These are phyloP conservation scores for Reticulitermes speratus DNA, from an alignment of 1,140 invertebrate genomes.

Conservation along the genomic window DNA sequence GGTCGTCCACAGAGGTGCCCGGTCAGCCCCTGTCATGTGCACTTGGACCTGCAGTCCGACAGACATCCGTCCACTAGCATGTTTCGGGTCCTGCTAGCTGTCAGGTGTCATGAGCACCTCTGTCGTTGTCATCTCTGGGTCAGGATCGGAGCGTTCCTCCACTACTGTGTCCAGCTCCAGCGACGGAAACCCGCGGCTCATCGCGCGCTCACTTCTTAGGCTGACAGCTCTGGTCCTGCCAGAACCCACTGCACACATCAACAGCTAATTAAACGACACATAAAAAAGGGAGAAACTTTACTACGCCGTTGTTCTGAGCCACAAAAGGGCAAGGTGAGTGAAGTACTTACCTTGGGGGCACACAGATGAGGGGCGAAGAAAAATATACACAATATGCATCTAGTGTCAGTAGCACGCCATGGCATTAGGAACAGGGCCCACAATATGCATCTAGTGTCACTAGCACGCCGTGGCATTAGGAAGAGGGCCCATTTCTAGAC, in stretches of 20 bases:
- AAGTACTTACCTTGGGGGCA: too few species aligned
- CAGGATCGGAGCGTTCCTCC: conserved; percentile 73
- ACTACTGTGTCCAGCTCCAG: conserved; percentile 77
- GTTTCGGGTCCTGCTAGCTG: conserved; percentile 33
- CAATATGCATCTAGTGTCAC: too few species aligned
- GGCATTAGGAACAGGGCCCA: too few species aligned
- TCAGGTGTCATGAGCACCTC: conserved; percentile 25
- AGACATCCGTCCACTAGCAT: neutral
- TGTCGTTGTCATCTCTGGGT: conserved; percentile 58
- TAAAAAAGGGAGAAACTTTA: too few species aligned
- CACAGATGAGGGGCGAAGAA: too few species aligned
- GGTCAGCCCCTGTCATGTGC: neutral
- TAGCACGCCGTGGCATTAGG: too few species aligned
- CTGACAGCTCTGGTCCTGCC: conserved; percentile 58
- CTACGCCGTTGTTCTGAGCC: too few species aligned
- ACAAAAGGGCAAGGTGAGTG: too few species aligned
- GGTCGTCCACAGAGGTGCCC: conserved; percentile 31
- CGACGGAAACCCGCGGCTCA: conserved; percentile 64
- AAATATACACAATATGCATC: too few species aligned
- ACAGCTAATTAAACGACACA: too few species aligned
- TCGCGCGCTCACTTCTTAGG: conserved; percentile 58
- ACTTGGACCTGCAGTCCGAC: conserved; percentile 28
- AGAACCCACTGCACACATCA: conserved; percentile 24
- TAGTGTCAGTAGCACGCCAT: too few species aligned
- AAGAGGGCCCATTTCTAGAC: too few species aligned